Evolutionary conservation across 2,888 invertebrate genomes (phyloP), one percentile per base, ranked within the genome.

Genomic region (Rotaria sp.): DNA sequence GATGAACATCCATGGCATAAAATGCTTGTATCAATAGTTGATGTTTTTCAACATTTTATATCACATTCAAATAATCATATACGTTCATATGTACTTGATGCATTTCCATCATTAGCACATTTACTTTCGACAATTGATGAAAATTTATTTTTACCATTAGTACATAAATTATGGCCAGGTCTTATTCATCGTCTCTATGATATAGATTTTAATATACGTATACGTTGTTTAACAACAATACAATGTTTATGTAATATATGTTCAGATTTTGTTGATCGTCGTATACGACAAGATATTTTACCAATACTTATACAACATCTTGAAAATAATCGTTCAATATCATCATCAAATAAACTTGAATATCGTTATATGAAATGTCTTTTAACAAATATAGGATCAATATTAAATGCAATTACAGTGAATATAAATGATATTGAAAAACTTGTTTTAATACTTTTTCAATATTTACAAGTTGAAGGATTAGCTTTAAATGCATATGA

Each of bases 231-330:
- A 11, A n/a, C 80, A 45, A 80, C 24, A 41, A n/a, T 80, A 11
- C 18, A 80, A 80, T 41, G 41, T 45, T 45, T 80, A 45, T 80
- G 80, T 45, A 10, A n/a, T 26, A 11, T 80, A 45, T 80, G 80
- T 80, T 80, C 80, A n/a, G 45, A 80, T n/a, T 80, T 80, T 80
- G 45, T 80, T 80, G 80, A 80, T 80, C 41, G 45, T n/a, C 80
- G 80, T 45, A 45, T 80, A 15, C 80, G 80, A 80, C 80, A 80
- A 80, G 80, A 80, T 80, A 45, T 80, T 80, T 26, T 80, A n/a
- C 41, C 41, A 11, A 18, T 80, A n/a, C n/a, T 80, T n/a, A 80
- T 80, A 11, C 41, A 80, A 26, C n/a, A 80, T 26, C 45, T 80
- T 26, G 80, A 80, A 80, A 80, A n/a, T 2, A 80, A 80, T 80